phyloP scores from a whole-genome alignment of 1,140 invertebrate genomes.

The Pentalonia nigronervosa region DNA sequence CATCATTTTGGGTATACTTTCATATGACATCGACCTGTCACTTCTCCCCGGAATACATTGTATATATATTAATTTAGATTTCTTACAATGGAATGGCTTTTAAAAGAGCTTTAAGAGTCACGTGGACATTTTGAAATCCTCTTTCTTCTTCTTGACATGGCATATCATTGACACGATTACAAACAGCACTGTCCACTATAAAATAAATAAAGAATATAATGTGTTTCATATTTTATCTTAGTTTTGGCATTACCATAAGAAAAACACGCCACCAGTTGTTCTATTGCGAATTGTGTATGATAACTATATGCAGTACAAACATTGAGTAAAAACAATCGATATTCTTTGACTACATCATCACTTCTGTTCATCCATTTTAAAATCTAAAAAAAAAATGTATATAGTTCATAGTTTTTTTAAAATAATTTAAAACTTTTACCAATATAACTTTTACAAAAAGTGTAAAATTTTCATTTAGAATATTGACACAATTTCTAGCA shows the following conservation, averaged over 20 bases:
- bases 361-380: slow-evolving; percentile 67
- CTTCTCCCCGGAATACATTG: no score
- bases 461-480: slow-evolving; percentile 68
- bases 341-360: slow-evolving; percentile 66
- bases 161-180: slow-evolving; percentile 65
- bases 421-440: slow-evolving; percentile 56
- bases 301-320: slow-evolving; percentile 71
- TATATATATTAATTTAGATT: no score
- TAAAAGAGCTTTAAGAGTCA: slow-evolving; percentile 67
- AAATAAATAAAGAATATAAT: no score
- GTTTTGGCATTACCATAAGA: slow-evolving; percentile 65
- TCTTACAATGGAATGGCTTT: slow-evolving; percentile 72
- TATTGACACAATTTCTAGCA: slow-evolving; percentile 68
- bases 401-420: not conserved
- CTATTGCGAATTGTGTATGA: slow-evolving; percentile 69
- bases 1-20: no score
- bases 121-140: slow-evolving; percentile 68
- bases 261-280: slow-evolving; percentile 69
- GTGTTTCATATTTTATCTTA: not conserved
- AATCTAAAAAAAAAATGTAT: slow-evolving; percentile 63
- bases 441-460: slow-evolving; percentile 71
- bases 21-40: no score
- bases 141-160: slow-evolving; percentile 65
- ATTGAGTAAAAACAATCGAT: slow-evolving; percentile 71
- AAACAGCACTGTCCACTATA: not conserved